Percentiles rank a stretch among this genome's conserved stretches.
Conservation (phyloP, 2,113 vertebrate genomes). For the Collichthys lucidus region DNA sequence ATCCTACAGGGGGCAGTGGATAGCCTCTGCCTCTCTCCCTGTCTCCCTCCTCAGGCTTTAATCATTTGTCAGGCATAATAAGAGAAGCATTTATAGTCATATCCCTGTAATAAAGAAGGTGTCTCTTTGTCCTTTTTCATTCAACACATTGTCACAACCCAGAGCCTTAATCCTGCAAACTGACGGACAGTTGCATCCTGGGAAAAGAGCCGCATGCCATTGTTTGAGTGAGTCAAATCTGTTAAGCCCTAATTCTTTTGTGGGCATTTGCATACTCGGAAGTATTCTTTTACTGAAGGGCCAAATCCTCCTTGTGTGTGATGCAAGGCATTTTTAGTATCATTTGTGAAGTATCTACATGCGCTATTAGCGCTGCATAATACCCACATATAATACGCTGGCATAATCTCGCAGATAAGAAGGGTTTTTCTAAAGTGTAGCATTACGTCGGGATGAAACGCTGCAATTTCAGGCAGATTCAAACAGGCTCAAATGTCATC, state of each 20-base stretch:
- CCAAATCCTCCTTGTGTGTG: constrained; percentile 92
- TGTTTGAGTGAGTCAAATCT: constrained; percentile 89
- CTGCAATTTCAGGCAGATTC: constrained; percentile 86
- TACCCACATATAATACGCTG: constrained; percentile 86
- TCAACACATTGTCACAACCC: constrained; percentile 88
- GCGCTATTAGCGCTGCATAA: constrained; percentile 88
- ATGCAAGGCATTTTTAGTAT: constrained; percentile 88
- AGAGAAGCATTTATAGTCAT: constrained; percentile 82
- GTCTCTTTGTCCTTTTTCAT: constrained; percentile 82
- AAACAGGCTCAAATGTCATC: constrained; percentile 84
- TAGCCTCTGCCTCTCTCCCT: constrained; percentile 35
- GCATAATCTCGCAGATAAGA: constrained; percentile 91
- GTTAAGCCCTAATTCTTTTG: constrained; percentile 87
- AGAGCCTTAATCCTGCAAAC: constrained; percentile 86
- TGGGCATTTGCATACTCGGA: constrained; percentile 93
- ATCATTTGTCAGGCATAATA: constrained; percentile 62
- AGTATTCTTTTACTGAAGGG: constrained; percentile 88
- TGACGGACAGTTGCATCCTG: constrained; percentile 84
- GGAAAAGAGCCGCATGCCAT: constrained; percentile 82
- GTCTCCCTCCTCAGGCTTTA: constrained; percentile 40
- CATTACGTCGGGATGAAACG: constrained; percentile 87
- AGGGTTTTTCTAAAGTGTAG: constrained; percentile 83
- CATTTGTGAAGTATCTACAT: constrained; percentile 93
- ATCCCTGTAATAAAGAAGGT: constrained; percentile 84
- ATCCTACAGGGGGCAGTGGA: constrained; percentile 75